Evolutionary conservation across 2,113 vertebrate species (phyloP).

Genomic region (Orycteropus afer): DNA sequence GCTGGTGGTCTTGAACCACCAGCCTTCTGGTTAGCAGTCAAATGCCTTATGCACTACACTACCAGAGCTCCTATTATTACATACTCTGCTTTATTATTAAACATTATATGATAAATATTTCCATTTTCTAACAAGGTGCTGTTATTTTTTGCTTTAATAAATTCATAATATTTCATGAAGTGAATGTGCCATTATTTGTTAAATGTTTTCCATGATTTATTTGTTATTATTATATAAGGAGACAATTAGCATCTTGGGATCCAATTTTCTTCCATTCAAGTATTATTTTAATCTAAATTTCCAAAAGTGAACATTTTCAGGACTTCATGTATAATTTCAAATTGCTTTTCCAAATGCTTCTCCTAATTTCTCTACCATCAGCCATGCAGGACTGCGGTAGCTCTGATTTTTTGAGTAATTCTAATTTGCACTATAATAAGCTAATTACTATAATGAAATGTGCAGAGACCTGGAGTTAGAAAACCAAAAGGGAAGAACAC

Average conservation of each 20-base stretch:
- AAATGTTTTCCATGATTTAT: neutral
- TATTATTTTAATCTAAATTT: neutral
- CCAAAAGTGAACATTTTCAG: neutral
- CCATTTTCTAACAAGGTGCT: neutral
- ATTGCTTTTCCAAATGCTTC: neutral
- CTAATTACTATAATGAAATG: too few relatives aligned
- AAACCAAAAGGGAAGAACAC: too few relatives aligned
- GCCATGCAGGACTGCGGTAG: neutral
- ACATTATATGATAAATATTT: slow-evolving; percentile 15
- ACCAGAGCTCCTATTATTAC: too few relatives aligned
- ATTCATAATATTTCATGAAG: neutral
- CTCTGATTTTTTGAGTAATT: neutral
- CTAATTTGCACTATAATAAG: too few relatives aligned
- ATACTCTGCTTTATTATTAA: neutral
- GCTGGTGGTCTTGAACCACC: too few relatives aligned
- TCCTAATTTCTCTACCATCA: neutral
- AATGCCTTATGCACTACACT: too few relatives aligned
- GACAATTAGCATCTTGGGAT: neutral
- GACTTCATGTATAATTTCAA: neutral
- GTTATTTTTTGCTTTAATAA: slow-evolving; percentile 33
- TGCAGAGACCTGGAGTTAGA: too few relatives aligned
- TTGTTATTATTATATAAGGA: slow-evolving; percentile 25
- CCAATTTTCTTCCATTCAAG: neutral
- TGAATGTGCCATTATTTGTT: neutral
- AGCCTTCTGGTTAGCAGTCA: too few relatives aligned